phyloP scores from a whole-genome alignment of 2,888 invertebrate genomes.

The Pseudococcus jackbeardsleyi region DNA sequence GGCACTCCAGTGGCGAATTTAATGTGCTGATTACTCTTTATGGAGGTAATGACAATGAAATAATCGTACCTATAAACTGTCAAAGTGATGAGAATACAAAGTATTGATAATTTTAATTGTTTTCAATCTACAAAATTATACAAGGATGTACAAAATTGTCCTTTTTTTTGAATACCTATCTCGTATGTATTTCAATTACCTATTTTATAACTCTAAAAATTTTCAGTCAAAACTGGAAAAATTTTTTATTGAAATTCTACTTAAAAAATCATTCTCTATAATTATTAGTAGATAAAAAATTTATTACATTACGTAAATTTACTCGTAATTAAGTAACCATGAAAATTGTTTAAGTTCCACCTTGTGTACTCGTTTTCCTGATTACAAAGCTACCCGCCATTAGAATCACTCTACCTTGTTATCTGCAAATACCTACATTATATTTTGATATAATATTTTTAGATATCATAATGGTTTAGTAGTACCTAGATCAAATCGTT shows the following conservation, averaged over 20 bases:
- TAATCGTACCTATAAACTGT: background rate
- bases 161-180: background rate
- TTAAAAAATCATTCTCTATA: too few species aligned
- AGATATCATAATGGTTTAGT: background rate
- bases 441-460: background rate
- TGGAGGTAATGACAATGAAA: slow-evolving; percentile 46
- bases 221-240: too few species aligned
- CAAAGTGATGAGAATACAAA: slow-evolving; percentile 7
- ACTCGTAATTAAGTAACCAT: background rate
- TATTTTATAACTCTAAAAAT: too few species aligned
- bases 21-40: background rate
- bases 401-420: background rate
- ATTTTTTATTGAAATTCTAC: too few species aligned
- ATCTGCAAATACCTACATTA: background rate
- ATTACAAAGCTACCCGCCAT: background rate
- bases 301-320: too few species aligned
- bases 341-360: background rate
- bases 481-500: background rate
- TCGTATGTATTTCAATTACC: too few species aligned
- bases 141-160: background rate
- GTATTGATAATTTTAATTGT: background rate
- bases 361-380: slow-evolving; percentile 14
- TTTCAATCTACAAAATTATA: background rate
- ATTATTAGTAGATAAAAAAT: too few species aligned
- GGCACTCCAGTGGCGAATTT: background rate